phyloP scores from a whole-genome alignment of 2,888 invertebrate genomes.

The Aphodius granarius region DNA sequence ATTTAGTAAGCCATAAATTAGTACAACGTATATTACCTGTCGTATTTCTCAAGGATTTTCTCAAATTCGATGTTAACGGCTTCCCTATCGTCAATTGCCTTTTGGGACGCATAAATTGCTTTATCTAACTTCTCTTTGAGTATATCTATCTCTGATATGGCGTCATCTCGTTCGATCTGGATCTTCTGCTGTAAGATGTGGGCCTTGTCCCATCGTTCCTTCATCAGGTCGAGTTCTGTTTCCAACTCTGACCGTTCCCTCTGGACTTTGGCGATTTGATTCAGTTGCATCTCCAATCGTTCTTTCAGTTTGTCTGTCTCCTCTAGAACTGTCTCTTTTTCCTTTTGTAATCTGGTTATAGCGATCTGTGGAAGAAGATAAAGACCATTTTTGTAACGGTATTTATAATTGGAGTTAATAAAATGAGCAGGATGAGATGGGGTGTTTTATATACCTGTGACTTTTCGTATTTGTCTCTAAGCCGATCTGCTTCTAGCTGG shows the following conservation, averaged over 20 bases:
- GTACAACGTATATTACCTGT: slow-evolving; percentile 61
- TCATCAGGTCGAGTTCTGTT: slow-evolving; percentile 82
- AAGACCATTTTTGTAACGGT: no score
- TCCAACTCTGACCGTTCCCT: slow-evolving; percentile 83
- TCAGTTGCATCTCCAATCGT: slow-evolving; percentile 78
- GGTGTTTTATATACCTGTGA: slow-evolving; percentile 75
- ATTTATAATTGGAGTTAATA: no score
- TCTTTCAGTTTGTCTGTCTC: slow-evolving; percentile 83
- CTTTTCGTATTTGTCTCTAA: slow-evolving; percentile 88
- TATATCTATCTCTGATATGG: slow-evolving; percentile 81
- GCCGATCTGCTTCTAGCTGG: slow-evolving; percentile 80
- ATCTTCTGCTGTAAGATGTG: slow-evolving; percentile 82
- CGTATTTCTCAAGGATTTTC: slow-evolving; percentile 90
- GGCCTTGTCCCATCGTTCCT: slow-evolving; percentile 87
- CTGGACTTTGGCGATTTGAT: slow-evolving; percentile 78
- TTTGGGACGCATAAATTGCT: slow-evolving; percentile 77
- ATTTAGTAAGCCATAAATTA: background rate
- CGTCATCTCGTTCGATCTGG: slow-evolving; percentile 85
- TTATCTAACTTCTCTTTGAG: slow-evolving; percentile 90
- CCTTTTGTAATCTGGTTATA: slow-evolving; percentile 81
- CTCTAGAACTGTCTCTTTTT: slow-evolving; percentile 79
- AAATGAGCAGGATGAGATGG: no score
- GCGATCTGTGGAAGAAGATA: slow-evolving; percentile 57
- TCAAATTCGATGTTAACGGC: slow-evolving; percentile 88
- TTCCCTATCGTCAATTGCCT: slow-evolving; percentile 86